These are phyloP conservation scores for Micoletzkya japonica DNA, from an alignment of 2,888 invertebrate species.

Conservation along the genomic window DNA sequence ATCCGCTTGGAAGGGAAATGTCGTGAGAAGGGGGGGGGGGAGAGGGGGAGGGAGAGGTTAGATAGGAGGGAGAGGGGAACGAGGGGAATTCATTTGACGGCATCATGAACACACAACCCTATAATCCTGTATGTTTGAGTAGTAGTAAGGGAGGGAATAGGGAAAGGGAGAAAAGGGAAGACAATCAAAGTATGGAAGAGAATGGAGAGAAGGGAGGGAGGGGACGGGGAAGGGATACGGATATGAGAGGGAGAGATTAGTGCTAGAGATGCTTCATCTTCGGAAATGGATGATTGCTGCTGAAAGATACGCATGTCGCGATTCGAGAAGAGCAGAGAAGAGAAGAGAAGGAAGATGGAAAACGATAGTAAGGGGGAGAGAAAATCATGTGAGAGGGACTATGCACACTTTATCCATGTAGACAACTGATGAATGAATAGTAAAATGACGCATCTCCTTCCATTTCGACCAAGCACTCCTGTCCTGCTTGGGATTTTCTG, in stretches of 20 bases:
- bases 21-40: background rate
- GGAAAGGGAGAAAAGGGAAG: background rate
- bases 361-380: background rate
- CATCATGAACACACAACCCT: background rate
- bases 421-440: too few species aligned
- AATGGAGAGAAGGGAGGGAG: background rate
- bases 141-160: background rate
- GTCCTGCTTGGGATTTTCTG: too few species aligned
- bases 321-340: background rate
- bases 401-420: too few species aligned
- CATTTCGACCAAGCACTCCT: too few species aligned
- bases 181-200: background rate
- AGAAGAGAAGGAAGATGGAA: background rate
- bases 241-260: background rate
- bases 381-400: too few species aligned
- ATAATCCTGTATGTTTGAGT: background rate
- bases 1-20: background rate
- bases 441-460: too few species aligned
- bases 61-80: background rate
- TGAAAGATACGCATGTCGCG: background rate
- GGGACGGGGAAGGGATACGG: background rate
- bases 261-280: background rate
- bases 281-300: background rate
- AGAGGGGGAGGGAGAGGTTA: background rate
- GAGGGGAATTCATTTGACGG: background rate